These are phyloP conservation scores for Australoheros scitulus DNA, from an alignment of 2,113 vertebrate genomes.

Conservation along the genomic window DNA sequence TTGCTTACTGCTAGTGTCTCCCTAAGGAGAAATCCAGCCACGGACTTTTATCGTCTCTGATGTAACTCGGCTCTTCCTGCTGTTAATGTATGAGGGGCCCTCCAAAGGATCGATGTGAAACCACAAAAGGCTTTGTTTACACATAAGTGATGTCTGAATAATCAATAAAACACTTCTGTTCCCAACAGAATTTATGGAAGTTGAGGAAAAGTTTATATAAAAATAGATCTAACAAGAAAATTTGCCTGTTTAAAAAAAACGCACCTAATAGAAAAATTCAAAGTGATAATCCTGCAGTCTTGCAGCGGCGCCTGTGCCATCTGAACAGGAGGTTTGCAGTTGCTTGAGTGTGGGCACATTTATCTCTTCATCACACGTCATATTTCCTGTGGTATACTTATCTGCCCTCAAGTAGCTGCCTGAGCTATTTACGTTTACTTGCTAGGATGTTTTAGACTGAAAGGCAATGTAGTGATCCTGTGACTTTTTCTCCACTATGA, in stretches of 20 bases:
- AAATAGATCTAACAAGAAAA: background rate
- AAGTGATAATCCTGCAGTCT: background rate
- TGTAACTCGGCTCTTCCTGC: constrained; percentile 49
- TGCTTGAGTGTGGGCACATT: background rate
- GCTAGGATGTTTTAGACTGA: background rate
- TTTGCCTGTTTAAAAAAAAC: background rate
- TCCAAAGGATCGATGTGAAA: constrained; percentile 53
- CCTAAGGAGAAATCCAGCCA: constrained; percentile 64
- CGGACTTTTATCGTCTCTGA: constrained; percentile 53
- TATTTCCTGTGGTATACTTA: background rate
- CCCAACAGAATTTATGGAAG: background rate
- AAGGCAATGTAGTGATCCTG: background rate
- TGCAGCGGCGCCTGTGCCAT: background rate
- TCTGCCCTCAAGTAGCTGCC: background rate
- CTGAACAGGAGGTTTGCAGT: background rate
- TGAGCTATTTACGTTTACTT: background rate
- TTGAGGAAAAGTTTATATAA: background rate
- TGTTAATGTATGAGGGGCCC: constrained; percentile 31
- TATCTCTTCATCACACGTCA: background rate
- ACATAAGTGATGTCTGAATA: constrained; percentile 56
- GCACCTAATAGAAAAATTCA: background rate
- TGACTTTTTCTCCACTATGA: background rate
- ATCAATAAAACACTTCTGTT: constrained; percentile 23
- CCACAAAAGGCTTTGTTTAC: constrained; percentile 72
- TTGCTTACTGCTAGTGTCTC: constrained; percentile 56